These are phyloP conservation scores for Dissostichus mawsoni DNA, from an alignment of 2,113 vertebrate species.

Conservation along the genomic window DNA sequence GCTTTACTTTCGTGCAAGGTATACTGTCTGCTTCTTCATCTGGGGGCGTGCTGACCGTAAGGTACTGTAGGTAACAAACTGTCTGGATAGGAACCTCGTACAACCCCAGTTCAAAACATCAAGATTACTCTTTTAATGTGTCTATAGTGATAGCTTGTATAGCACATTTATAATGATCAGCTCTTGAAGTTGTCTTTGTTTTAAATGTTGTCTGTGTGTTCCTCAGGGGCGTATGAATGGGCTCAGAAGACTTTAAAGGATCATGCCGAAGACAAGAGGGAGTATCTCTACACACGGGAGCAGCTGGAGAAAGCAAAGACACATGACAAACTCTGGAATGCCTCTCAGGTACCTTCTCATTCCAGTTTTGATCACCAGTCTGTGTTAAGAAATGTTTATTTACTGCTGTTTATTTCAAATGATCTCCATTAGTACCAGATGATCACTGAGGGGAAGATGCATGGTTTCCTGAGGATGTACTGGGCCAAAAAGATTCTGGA, in stretches of 20 bases:
- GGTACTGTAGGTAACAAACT: too few relatives aligned
- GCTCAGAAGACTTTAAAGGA: constrained; percentile 88
- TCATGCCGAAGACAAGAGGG: constrained; percentile 85
- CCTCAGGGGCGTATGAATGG: constrained; percentile 83
- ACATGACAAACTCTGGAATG: constrained; percentile 89
- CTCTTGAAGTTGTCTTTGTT: neutral
- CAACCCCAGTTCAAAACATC: too few relatives aligned
- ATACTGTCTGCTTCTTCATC: too few relatives aligned
- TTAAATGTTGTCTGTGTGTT: neutral
- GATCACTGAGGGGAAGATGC: constrained; percentile 91
- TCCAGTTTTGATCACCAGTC: neutral
- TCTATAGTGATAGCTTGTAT: neutral
- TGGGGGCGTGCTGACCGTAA: too few relatives aligned
- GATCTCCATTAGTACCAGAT: constrained; percentile 82
- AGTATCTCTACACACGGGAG: constrained; percentile 82
- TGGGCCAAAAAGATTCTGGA: constrained; percentile 96
- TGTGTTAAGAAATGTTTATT: neutral
- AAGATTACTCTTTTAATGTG: too few relatives aligned
- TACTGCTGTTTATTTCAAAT: neutral
- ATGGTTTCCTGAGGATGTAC: constrained; percentile 92
- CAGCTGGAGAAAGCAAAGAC: constrained; percentile 88
- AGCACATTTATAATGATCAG: neutral
- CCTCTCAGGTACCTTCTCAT: constrained; percentile 84
- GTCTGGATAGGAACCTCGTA: too few relatives aligned
- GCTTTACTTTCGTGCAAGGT: too few relatives aligned